Evolutionary conservation across 2,888 invertebrate genomes (phyloP).

Genomic region (Biston betularia): DNA sequence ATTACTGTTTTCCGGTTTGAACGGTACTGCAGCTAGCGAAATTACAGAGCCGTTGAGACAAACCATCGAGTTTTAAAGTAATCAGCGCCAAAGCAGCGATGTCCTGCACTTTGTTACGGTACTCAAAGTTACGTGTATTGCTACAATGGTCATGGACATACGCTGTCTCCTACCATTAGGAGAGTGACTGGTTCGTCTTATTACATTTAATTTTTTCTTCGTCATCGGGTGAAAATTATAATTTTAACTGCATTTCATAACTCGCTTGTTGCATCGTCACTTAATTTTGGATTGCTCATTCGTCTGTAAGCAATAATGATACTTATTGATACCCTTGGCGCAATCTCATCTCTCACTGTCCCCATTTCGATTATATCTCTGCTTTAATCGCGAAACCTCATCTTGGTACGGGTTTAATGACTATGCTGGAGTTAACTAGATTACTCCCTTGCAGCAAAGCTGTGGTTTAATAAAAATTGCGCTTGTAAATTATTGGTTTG

Average conservation of each 20-base stretch:
- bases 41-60: no score
- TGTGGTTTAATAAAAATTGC: conserved; percentile 6
- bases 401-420: conserved; percentile 30
- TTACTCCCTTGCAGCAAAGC: conserved; percentile 22
- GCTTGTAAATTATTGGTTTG: background rate
- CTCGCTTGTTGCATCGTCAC: conserved; percentile 42
- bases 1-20: no score
- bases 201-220: conserved; percentile 2
- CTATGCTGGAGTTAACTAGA: conserved; percentile 36
- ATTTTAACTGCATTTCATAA: conserved; percentile 52
- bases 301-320: conserved; percentile 38
- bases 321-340: conserved; percentile 37
- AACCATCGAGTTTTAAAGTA: no score
- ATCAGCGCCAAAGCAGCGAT: no score
- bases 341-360: conserved; percentile 41
- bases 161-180: no score
- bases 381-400: conserved; percentile 35
- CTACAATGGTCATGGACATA: no score
- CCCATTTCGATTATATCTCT: conserved; percentile 40
- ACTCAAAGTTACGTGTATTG: no score
- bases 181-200: no score
- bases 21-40: no score
- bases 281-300: conserved; percentile 48
- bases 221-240: conserved; percentile 41
- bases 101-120: no score